phyloP scores from a whole-genome alignment of 2,797 vertebrate species.

The Periparus ater region DNA sequence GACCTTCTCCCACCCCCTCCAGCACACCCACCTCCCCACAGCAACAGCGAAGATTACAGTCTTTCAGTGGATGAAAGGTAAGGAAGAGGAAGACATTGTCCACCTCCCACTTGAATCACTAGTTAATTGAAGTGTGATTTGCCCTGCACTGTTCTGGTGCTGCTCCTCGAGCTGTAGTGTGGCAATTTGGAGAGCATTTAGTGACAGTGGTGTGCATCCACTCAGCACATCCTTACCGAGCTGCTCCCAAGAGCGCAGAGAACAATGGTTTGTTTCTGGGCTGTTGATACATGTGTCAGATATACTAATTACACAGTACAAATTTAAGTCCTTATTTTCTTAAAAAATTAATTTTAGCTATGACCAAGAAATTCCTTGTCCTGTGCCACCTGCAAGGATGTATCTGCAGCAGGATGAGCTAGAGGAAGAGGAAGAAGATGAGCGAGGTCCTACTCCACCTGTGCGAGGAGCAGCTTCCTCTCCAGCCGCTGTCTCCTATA shows the following conservation, averaged over 20 bases:
- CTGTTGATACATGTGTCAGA: background rate
- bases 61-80: constrained; percentile 91
- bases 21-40: constrained; percentile 89
- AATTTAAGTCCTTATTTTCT: constrained; percentile 50
- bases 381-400: constrained; percentile 92
- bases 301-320: background rate
- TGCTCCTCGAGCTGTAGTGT: background rate
- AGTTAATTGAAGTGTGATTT: background rate
- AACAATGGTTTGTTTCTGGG: background rate
- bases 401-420: constrained; percentile 95
- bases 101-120: constrained; percentile 52
- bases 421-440: constrained; percentile 91
- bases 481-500: constrained; percentile 95
- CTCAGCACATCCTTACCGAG: background rate
- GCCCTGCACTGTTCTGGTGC: background rate
- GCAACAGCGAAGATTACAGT: constrained; percentile 88
- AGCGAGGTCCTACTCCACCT: constrained; percentile 94
- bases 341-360: constrained; percentile 81
- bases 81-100: background rate
- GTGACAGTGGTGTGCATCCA: background rate
- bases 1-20: constrained; percentile 96
- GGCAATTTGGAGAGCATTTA: background rate
- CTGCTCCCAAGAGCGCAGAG: background rate
- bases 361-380: constrained; percentile 91
- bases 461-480: constrained; percentile 94